Conservation (phyloP, 2,888 invertebrate species). For the Ganaspis brasiliensis region DNA sequence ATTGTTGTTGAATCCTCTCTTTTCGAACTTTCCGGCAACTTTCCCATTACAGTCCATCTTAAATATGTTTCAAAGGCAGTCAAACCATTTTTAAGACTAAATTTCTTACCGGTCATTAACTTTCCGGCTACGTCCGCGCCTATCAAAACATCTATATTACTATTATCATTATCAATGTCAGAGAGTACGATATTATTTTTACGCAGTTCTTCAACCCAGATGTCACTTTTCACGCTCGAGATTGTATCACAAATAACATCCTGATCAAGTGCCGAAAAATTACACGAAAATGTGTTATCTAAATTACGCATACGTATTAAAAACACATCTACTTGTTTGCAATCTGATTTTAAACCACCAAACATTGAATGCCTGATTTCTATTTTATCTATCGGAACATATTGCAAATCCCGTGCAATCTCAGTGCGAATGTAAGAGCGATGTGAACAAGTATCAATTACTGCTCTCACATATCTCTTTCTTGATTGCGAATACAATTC, state of each 20-base stretch:
- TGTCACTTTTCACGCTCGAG: too few species aligned
- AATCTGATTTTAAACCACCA: constrained; percentile 24
- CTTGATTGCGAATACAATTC: too few species aligned
- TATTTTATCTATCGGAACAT: neutral
- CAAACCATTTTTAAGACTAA: constrained; percentile 55
- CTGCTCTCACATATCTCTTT: constrained; percentile 42
- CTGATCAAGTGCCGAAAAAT: constrained; percentile 42
- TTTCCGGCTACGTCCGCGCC: too few species aligned
- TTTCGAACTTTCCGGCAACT: constrained; percentile 45
- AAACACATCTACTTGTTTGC: neutral
- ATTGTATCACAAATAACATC: constrained; percentile 47
- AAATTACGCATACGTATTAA: too few species aligned
- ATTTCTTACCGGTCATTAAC: too few species aligned
- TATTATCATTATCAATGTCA: constrained; percentile 19
- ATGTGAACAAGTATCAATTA: constrained; percentile 62
- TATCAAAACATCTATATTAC: too few species aligned
- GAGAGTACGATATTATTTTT: constrained; percentile 41
- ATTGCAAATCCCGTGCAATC: constrained; percentile 24
- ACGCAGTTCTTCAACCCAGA: too few species aligned
- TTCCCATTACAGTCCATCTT: constrained; percentile 69
- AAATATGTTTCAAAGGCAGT: constrained; percentile 65
- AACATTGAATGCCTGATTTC: constrained; percentile 24
- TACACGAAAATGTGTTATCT: too few species aligned
- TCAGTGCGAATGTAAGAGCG: constrained; percentile 55
- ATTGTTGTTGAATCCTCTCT: neutral